These are phyloP conservation scores for Lycopodina hypogea DNA, from an alignment of 37 sponge, comb jelly and placozoan species.

Conservation along the genomic window DNA sequence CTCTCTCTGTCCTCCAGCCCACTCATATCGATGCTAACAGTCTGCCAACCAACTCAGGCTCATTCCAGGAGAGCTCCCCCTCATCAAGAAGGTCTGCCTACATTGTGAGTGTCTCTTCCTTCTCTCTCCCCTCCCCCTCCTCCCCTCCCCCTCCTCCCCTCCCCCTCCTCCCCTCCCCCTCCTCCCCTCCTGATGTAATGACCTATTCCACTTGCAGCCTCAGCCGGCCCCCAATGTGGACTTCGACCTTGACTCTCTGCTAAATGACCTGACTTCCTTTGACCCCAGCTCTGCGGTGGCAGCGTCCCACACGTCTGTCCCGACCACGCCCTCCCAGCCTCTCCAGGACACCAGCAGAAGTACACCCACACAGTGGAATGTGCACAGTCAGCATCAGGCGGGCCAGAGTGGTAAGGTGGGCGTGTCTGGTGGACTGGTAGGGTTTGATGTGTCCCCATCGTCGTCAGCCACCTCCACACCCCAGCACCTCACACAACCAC, in stretches of 20 bases:
- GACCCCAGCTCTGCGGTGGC: conserved; percentile 59
- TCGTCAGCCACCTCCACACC: conserved; percentile 33
- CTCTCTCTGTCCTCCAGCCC: no score
- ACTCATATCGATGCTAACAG: conserved; percentile 11
- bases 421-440: no score
- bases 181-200: no score
- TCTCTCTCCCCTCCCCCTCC: neutral
- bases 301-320: conserved; percentile 5
- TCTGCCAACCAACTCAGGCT: conserved; percentile 1
- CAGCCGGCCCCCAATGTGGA: conserved; percentile 22
- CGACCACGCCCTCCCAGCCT: neutral
- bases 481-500: no score
- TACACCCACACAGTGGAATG: neutral
- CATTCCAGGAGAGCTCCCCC: neutral
- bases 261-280: conserved; percentile 67
- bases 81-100: neutral
- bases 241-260: conserved; percentile 74
- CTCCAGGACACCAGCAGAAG: no score
- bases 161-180: neutral
- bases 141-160: neutral
- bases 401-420: no score
- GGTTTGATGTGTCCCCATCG: no score
- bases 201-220: neutral
- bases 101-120: neutral
- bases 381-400: neutral